phyloP scores from a whole-genome alignment of 2,888 invertebrate species.

The Lysandra bellargus region DNA sequence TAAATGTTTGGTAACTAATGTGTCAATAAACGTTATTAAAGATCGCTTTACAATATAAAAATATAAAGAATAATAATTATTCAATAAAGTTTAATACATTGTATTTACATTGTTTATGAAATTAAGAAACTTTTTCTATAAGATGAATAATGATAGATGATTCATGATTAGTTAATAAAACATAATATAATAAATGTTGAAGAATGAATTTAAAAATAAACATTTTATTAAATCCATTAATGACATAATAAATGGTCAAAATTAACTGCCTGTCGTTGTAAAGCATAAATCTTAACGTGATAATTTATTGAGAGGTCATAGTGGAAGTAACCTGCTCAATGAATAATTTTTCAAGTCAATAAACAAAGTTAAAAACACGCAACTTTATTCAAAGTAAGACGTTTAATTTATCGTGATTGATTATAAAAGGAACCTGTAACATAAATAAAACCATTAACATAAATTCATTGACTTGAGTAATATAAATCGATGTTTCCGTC shows the following conservation, averaged over 20 bases:
- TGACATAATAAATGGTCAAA: background rate
- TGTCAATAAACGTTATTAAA: too few species aligned
- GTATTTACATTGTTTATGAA: too few species aligned
- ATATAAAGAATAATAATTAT: too few species aligned
- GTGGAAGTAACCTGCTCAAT: slow-evolving; percentile 29
- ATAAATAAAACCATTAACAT: slow-evolving; percentile 38
- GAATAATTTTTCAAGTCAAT: slow-evolving; percentile 38
- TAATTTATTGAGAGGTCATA: slow-evolving; percentile 25
- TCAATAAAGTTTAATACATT: too few species aligned
- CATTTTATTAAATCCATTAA: background rate
- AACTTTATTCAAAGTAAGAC: slow-evolving; percentile 41
- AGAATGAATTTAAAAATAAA: background rate
- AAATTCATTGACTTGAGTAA: slow-evolving; percentile 30
- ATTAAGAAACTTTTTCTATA: too few species aligned
- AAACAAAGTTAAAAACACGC: slow-evolving; percentile 41
- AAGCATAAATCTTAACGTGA: slow-evolving; percentile 17
- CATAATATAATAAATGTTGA: background rate
- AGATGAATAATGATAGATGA: too few species aligned
- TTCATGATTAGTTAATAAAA: too few species aligned
- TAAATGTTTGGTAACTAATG: too few species aligned
- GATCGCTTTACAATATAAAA: too few species aligned
- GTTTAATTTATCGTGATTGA: slow-evolving; percentile 45
- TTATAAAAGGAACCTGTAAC: slow-evolving; percentile 37
- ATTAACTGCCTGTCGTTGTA: slow-evolving; percentile 4
- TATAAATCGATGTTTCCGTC: slow-evolving; percentile 19